phyloP scores from a whole-genome alignment of 2,113 vertebrate genomes.

The Arizona elegans region DNA sequence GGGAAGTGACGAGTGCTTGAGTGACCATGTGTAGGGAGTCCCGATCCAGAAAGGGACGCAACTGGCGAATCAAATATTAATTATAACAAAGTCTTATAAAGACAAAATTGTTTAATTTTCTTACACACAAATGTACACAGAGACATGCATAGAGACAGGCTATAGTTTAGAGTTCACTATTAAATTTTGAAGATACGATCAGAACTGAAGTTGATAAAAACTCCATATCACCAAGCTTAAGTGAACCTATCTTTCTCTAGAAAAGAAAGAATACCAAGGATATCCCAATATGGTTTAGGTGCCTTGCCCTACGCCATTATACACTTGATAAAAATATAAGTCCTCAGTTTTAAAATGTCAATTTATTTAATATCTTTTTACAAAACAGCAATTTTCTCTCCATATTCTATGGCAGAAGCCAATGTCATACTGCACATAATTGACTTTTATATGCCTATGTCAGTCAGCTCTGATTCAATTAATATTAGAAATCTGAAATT shows the following conservation, averaged over 20 bases:
- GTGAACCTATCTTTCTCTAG: constrained; percentile 47
- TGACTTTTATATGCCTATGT: constrained; percentile 24
- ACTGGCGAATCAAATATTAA: not conserved
- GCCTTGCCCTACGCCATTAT: constrained; percentile 48
- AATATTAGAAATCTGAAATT: not conserved
- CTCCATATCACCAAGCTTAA: constrained; percentile 18
- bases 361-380: constrained; percentile 53
- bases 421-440: not conserved
- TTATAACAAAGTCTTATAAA: constrained; percentile 9
- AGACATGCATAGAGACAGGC: not conserved
- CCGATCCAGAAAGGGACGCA: too few species aligned
- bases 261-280: constrained; percentile 45
- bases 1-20: too few species aligned
- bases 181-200: constrained; percentile 46
- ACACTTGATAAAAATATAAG: constrained; percentile 51
- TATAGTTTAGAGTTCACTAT: constrained; percentile 35
- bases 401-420: constrained; percentile 35
- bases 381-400: constrained; percentile 42
- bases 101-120: constrained; percentile 32
- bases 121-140: constrained; percentile 23
- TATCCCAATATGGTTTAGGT: constrained; percentile 20
- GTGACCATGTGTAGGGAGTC: too few species aligned
- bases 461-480: not conserved
- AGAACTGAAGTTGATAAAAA: constrained; percentile 49
- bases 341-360: constrained; percentile 47